phyloP scores from a whole-genome alignment of 2,888 invertebrate species.

The Drosophila fungiperda region DNA sequence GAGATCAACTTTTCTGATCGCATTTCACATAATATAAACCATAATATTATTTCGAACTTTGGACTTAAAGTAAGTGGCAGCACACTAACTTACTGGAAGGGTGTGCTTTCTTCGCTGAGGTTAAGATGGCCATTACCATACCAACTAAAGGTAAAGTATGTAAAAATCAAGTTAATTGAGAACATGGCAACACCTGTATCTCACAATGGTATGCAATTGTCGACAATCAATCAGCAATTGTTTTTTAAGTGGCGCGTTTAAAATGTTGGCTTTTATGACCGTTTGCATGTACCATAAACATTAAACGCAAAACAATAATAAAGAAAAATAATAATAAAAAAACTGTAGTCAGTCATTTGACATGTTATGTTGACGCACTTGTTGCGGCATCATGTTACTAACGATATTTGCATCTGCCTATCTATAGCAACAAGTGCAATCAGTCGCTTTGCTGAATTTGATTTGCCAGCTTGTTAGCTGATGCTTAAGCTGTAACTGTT shows the following conservation, averaged over 20 bases:
- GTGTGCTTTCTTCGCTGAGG: not conserved
- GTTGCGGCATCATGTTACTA: slow-evolving; percentile 54
- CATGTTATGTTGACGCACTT: slow-evolving; percentile 51
- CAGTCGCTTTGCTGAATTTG: slow-evolving; percentile 73
- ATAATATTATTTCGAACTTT: not conserved
- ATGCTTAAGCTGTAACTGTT: slow-evolving; percentile 30
- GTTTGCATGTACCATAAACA: slow-evolving; percentile 53
- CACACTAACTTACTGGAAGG: too few relatives aligned
- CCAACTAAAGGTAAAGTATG: too few relatives aligned
- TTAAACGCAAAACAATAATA: slow-evolving; percentile 21
- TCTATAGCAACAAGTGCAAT: slow-evolving; percentile 74
- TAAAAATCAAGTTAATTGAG: slow-evolving; percentile 24
- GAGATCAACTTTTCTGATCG: not conserved
- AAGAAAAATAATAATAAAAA: slow-evolving; percentile 13
- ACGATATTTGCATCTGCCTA: slow-evolving; percentile 68
- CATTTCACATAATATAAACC: not conserved
- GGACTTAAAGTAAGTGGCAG: not conserved
- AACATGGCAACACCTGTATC: slow-evolving; percentile 37
- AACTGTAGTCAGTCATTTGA: slow-evolving; percentile 32
- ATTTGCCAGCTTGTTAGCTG: slow-evolving; percentile 64
- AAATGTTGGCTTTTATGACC: slow-evolving; percentile 59
- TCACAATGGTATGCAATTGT: slow-evolving; percentile 64
- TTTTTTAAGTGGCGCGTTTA: slow-evolving; percentile 60
- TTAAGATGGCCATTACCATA: not conserved
- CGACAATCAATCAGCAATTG: slow-evolving; percentile 79